Conservation (phyloP, 2,797 vertebrate genomes). For the Micrastur ruficollis region DNA sequence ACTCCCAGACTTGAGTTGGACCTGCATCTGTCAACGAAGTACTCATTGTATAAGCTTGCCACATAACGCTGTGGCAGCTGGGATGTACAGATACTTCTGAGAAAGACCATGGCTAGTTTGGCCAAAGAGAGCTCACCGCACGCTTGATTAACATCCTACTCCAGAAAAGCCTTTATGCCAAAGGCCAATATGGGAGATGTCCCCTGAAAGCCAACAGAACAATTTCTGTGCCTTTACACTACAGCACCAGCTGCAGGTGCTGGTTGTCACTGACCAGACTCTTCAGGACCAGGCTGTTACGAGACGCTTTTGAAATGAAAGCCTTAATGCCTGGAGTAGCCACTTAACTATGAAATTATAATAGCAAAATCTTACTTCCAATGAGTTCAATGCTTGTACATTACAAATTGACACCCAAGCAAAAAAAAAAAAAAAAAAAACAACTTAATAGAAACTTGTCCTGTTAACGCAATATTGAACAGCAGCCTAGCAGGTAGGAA, state of each 20-base stretch:
- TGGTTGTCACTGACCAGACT: neutral
- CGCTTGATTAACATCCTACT: neutral
- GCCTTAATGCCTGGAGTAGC: neutral
- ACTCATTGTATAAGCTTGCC: neutral
- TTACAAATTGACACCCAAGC: neutral
- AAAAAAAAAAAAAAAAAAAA: neutral
- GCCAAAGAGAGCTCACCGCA: neutral
- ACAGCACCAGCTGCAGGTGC: neutral
- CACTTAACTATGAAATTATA: neutral
- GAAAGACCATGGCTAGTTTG: neutral
- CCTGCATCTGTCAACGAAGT: neutral
- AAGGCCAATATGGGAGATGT: neutral
- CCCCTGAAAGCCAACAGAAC: neutral
- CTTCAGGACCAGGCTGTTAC: neutral
- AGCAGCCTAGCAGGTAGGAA: neutral
- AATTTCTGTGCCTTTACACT: neutral
- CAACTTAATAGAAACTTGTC: neutral
- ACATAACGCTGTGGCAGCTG: neutral
- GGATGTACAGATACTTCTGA: neutral
- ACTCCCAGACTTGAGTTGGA: neutral
- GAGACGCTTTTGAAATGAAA: neutral
- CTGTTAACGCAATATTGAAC: neutral
- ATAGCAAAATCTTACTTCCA: neutral
- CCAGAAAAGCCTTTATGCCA: neutral
- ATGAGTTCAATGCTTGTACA: neutral